These are phyloP conservation scores for Melanostigma gelatinosum DNA, from an alignment of 2,113 vertebrate genomes.

Conservation along the genomic window DNA sequence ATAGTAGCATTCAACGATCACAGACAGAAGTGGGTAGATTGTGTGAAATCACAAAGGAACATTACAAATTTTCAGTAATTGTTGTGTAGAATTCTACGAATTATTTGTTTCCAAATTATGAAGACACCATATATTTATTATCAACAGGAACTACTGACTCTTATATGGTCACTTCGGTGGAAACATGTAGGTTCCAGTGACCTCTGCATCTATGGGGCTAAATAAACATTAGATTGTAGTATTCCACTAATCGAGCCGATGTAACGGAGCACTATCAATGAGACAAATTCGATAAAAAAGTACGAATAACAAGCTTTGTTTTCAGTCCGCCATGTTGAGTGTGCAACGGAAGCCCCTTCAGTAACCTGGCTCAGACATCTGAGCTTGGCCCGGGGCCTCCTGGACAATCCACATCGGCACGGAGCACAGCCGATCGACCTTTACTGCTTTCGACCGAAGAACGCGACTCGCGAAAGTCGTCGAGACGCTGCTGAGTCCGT, in stretches of 20 bases:
- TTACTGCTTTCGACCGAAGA: not conserved
- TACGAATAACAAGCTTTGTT: conserved; percentile 44
- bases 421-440: conserved; percentile 26
- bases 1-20: too few relatives aligned
- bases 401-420: conserved; percentile 63
- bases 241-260: not conserved
- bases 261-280: not conserved
- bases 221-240: not conserved
- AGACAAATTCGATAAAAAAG: conserved; percentile 16
- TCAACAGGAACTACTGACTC: not conserved
- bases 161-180: too few relatives aligned
- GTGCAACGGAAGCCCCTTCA: conserved; percentile 49
- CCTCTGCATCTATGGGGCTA: not conserved
- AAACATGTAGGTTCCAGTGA: not conserved
- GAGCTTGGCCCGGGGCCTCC: conserved; percentile 64
- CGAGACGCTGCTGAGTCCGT: not conserved
- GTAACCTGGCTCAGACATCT: conserved; percentile 63
- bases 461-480: conserved; percentile 14
- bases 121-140: not conserved
- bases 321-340: conserved; percentile 30
- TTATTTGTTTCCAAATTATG: not conserved
- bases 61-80: not conserved
- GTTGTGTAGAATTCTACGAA: not conserved
- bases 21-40: too few relatives aligned
- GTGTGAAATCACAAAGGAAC: not conserved